phyloP scores from a whole-genome alignment of 2,888 invertebrate species.

The Tenthredo amoena region DNA sequence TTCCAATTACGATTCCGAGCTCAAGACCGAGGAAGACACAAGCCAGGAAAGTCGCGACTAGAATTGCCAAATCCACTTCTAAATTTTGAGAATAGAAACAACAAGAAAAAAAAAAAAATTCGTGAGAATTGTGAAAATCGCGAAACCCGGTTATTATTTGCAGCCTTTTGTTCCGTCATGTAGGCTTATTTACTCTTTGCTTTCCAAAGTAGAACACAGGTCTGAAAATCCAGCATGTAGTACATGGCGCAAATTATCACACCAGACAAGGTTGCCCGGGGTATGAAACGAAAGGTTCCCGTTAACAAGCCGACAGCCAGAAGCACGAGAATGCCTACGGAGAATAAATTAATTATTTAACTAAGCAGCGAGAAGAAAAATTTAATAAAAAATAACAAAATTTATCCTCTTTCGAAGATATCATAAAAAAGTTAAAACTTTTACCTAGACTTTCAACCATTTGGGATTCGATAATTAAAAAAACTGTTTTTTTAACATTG shows the following conservation, averaged over 20 bases:
- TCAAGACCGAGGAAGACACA: conserved; percentile 83
- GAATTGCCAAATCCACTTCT: conserved; percentile 82
- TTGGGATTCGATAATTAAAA: too few relatives aligned
- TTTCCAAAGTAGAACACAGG: conserved; percentile 78
- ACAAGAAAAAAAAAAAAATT: not conserved
- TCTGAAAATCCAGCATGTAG: conserved; percentile 79
- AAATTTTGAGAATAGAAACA: conserved; percentile 60
- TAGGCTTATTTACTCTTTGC: conserved; percentile 77
- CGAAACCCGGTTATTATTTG: not conserved
- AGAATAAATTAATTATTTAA: not conserved
- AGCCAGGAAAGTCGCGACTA: conserved; percentile 80
- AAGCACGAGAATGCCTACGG: conserved; percentile 79
- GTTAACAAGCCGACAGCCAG: conserved; percentile 80
- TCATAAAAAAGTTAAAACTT: too few relatives aligned
- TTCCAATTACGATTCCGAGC: conserved; percentile 83
- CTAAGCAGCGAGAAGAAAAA: not conserved
- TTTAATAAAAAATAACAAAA: not conserved
- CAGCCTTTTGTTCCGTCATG: not conserved
- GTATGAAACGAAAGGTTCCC: conserved; percentile 80
- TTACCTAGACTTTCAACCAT: too few relatives aligned
- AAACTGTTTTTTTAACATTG: too few relatives aligned
- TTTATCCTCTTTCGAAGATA: too few relatives aligned
- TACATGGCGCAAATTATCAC: conserved; percentile 83
- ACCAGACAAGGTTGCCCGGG: conserved; percentile 81
- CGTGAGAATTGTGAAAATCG: not conserved